These are phyloP conservation scores for Tinea pellionella DNA, from an alignment of 2,888 invertebrate genomes.

Conservation along the genomic window DNA sequence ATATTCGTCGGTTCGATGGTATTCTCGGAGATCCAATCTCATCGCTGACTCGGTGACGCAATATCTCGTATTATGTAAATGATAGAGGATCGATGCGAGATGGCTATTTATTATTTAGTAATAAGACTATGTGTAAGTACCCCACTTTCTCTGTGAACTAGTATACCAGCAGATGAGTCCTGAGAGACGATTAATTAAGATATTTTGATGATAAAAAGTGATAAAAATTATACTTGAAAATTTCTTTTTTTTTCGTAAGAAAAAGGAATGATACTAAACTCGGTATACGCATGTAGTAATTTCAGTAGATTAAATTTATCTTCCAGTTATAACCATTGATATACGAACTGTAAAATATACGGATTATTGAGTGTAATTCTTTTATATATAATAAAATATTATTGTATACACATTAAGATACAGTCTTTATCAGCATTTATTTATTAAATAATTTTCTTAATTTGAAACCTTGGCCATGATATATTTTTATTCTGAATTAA, in stretches of 20 bases:
- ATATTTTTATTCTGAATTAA: too few species aligned
- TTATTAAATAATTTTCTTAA: conserved; percentile 17
- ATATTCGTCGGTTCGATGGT: conserved; percentile 33
- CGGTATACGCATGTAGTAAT: conserved; percentile 77
- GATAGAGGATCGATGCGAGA: conserved; percentile 57
- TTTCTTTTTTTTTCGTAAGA: conserved; percentile 43
- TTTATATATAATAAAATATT: conserved; percentile 57
- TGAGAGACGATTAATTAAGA: conserved; percentile 39
- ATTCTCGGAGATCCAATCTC: conserved; percentile 69
- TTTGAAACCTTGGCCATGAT: background rate
- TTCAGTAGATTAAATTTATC: conserved; percentile 49
- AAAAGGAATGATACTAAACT: conserved; percentile 59
- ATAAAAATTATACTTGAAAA: conserved; percentile 41
- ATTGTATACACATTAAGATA: conserved; percentile 60
- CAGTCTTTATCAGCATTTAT: conserved; percentile 38
- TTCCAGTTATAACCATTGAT: conserved; percentile 62
- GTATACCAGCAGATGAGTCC: conserved; percentile 56
- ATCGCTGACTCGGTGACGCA: conserved; percentile 24
- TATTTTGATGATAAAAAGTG: conserved; percentile 43
- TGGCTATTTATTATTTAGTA: conserved; percentile 68
- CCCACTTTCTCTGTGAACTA: conserved; percentile 54
- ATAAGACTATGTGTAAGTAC: conserved; percentile 57
- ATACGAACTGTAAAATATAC: conserved; percentile 68
- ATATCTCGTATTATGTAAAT: conserved; percentile 65
- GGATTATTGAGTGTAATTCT: conserved; percentile 57